Conservation (phyloP, 92 coral and sea anemone species). For the Parazoanthus swiftii region DNA sequence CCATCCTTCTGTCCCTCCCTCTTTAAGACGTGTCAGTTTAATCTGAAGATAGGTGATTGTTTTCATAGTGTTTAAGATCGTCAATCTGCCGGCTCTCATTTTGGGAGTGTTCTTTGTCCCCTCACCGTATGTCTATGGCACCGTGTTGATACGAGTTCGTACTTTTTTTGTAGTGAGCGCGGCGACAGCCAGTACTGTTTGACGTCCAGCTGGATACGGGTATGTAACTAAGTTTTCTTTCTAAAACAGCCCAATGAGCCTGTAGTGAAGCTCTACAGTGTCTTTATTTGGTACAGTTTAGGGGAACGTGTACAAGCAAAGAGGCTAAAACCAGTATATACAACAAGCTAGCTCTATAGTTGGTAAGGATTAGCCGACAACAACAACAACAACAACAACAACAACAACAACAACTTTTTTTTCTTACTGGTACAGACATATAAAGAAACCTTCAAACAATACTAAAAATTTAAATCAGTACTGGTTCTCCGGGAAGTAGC, state of each 20-base stretch:
- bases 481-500: too few species aligned
- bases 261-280: not conserved
- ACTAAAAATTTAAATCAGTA: too few species aligned
- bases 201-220: constrained; percentile 91
- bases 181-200: constrained; percentile 91
- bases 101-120: too few species aligned
- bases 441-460: too few species aligned
- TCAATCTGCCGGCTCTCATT: not conserved
- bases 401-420: too few species aligned
- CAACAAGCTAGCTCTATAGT: too few species aligned
- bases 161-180: constrained; percentile 60
- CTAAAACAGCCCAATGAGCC: not conserved
- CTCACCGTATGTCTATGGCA: not conserved
- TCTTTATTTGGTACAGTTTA: not conserved
- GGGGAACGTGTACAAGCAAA: not conserved
- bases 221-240: constrained; percentile 29
- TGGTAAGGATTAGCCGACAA: too few species aligned
- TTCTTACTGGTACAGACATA: too few species aligned
- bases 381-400: too few species aligned
- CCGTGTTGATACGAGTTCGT: constrained; percentile 1
- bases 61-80: not conserved
- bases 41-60: not conserved
- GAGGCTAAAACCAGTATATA: too few species aligned
- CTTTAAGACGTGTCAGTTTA: not conserved
- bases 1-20: not conserved